Evolutionary conservation across 1,140 invertebrate species (phyloP), one percentile per base, ranked within the genome.

Genomic region (Bombus affinis): DNA sequence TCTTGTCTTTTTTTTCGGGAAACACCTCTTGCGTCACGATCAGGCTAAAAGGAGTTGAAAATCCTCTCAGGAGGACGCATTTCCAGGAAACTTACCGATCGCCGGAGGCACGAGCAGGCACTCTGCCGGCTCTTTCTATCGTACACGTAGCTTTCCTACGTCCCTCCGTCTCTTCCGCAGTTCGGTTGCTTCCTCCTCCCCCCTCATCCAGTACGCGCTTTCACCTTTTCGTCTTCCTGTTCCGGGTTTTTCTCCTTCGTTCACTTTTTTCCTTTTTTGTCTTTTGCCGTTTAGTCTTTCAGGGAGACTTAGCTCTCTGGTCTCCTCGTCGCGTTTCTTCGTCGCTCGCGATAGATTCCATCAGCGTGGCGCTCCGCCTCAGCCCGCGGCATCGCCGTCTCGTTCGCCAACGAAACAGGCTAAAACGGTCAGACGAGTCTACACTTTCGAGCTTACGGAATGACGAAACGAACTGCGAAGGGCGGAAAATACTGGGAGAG

Each of bases 21-120:
- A 68, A 68, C 66, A 65, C 15, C 32, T 74, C 53, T 66, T n/a
- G 78, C 71, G 62, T 15, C 42, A 44, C 57, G 65, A 72, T 35
- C 70, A 39, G n/a, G 53, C 47, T 86, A 35, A 32, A 81, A 79
- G 22, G 65, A 74, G 78, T 84, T 62, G 72, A 88, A 81, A 80
- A 85, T 88, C 81, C 87, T 62, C 72, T 82, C 81, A 73, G 65
- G 70, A 77, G 81, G 77, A 79, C 80, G 84, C 80, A 80, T 87
- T 89, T 87, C 87, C 89, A 86, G 53, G 35, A 91, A 90, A 88
- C 91, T 92, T 89, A 86, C 70, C 80, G 75, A 85, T 83, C 86
- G 91, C 92, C 92, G 79, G 72, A 86, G 92, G 92, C 88, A 81
- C 68, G 78, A 83, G 86, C 78, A 92, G 47, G 71, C 88, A 89